A percentile compares a stretch with the other conserved stretches of the same genome.
Conservation (phyloP, 2,797 vertebrate species). For the Percopsis omiscomaycus region DNA sequence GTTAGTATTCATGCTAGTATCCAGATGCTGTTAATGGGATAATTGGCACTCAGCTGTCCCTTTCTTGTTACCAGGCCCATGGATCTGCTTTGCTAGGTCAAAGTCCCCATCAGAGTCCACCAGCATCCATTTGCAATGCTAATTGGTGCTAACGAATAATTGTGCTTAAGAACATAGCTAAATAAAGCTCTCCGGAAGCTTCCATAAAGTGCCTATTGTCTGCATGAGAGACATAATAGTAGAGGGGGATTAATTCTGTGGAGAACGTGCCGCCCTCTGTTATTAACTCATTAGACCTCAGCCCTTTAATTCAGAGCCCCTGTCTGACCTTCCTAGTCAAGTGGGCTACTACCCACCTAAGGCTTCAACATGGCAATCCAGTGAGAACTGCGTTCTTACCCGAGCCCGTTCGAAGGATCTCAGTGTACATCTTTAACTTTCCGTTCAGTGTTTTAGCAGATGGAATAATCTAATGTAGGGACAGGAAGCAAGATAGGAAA, state of each 20-base stretch:
- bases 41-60: slow-evolving; percentile 73
- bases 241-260: slow-evolving; percentile 62
- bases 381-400: slow-evolving; percentile 6
- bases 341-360: slow-evolving; percentile 50
- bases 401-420: slow-evolving; percentile 8
- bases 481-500: slow-evolving; percentile 15
- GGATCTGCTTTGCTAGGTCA: slow-evolving; percentile 75
- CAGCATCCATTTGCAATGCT: slow-evolving; percentile 76
- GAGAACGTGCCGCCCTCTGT: slow-evolving; percentile 64
- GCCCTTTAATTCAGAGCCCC: slow-evolving; percentile 61
- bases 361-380: slow-evolving; percentile 29
- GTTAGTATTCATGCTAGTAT: slow-evolving; percentile 69
- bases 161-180: slow-evolving; percentile 72
- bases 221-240: slow-evolving; percentile 64
- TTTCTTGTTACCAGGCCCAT: slow-evolving; percentile 59
- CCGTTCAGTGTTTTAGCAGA: slow-evolving; percentile 9
- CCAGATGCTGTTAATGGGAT: slow-evolving; percentile 73
- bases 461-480: slow-evolving; percentile 33
- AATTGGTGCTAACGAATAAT: slow-evolving; percentile 74
- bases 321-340: slow-evolving; percentile 63
- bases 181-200: slow-evolving; percentile 65
- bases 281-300: slow-evolving; percentile 71
- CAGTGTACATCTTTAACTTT: slow-evolving; percentile 14
- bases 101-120: slow-evolving; percentile 76
- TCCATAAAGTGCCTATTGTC: slow-evolving; percentile 72